Evolutionary conservation across 1,140 invertebrate species (phyloP), one percentile per base, ranked within the genome.

Genomic region (Neoseiulus cucumeris): DNA sequence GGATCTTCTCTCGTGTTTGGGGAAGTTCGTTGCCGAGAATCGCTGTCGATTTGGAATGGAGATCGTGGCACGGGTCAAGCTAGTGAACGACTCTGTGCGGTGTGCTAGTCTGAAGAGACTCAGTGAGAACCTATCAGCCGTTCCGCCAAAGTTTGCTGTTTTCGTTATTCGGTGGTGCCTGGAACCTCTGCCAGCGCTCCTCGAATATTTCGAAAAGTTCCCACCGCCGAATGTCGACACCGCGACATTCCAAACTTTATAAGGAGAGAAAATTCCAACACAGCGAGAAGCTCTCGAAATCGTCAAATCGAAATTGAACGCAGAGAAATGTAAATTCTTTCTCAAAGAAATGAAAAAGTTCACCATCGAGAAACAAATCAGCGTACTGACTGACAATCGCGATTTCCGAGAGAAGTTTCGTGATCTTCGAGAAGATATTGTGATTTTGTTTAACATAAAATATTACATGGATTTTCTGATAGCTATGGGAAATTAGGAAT

Each of bases 351-450:
- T 59, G 51, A 59, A 59, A 9, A 59, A 59, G 2, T 59, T 59
- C 51, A 59, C 51, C 22, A 25, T 25, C 17, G 33, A 59, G 14
- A 59, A 59, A 25, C 25, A 59, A 17, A 33, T 59, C 22, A 25
- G 14, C 9, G 22, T 25, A 4, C 51, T 59, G 12, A 25, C 22
- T 5, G 22, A 59, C 9, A 33, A 59, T 59, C 14, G 1, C 14
- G 51, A 59, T 14, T 33, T 59, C 17, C 51, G 51, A n/a, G 33
- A 2, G 25, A 59, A 25, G 51, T 33, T 59, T 18, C 12, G 12
- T 59, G 22, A 59, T n/a, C 51, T 59, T 59, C 51, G 51, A 17
- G 51, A 59, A 14, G 51, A 59, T 14, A 29, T 59, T 59, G 51
- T 59, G 22, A 59, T 59, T 25, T 33, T 59, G 25, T 33, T 59